These are phyloP conservation scores for Cyanoramphus novaezelandiae DNA, from an alignment of 2,113 vertebrate species.

Conservation along the genomic window DNA sequence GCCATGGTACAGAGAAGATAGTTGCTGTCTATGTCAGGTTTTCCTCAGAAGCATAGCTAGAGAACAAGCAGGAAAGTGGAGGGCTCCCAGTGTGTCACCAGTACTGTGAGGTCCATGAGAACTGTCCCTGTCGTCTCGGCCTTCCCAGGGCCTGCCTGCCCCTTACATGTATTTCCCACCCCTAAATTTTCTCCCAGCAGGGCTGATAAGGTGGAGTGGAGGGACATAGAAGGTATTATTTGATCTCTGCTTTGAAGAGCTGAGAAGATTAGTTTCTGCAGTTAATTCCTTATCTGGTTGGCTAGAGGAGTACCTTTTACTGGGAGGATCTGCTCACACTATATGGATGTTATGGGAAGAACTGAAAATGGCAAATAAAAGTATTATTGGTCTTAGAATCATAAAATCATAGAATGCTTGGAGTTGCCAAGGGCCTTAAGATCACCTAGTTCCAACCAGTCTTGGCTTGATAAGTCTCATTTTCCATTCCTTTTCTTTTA, in stretches of 20 bases:
- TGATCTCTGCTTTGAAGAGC: neutral
- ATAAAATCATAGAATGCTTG: neutral
- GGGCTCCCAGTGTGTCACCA: fast-evolving
- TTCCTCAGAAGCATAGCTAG: neutral
- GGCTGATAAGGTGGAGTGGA: neutral
- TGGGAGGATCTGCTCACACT: neutral
- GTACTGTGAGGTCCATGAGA: neutral
- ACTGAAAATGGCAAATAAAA: neutral
- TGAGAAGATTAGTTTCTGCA: neutral
- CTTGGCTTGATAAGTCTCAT: neutral
- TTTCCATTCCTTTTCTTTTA: neutral
- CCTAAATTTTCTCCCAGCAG: no score
- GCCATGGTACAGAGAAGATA: neutral
- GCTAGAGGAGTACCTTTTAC: neutral
- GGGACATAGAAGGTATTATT: neutral
- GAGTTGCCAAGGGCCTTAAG: neutral
- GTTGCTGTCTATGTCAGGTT: neutral
- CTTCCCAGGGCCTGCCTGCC: neutral
- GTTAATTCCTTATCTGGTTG: neutral
- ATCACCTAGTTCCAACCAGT: neutral
- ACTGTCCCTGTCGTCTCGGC: fast-evolving
- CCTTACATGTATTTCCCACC: fast-evolving
- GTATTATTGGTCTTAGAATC: neutral
- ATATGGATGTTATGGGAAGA: neutral
- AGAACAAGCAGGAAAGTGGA: fast-evolving